Base-by-base conservation (phyloP, 2,797 vertebrate species). In the Platalea minor region DNA sequence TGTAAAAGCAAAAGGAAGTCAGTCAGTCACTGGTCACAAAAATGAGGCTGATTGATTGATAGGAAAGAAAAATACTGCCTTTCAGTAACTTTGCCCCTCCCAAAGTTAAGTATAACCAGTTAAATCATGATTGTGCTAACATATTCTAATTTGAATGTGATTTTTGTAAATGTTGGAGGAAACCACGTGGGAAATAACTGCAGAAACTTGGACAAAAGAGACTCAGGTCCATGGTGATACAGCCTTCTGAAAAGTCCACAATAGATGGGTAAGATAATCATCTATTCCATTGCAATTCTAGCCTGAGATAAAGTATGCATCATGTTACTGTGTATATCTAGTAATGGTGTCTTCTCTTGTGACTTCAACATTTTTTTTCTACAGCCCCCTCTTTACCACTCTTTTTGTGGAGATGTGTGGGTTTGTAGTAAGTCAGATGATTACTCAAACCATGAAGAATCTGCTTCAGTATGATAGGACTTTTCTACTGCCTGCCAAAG, bases 31-130 rank as follows among this genome's bases (percentile, higher is more conserved):
- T 72, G 31, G n/a, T 76, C 37, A 77, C 12, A 77, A 76, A 92
- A 97, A 51, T 37, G 17, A 67, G 25, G 11, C 24, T 73, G 37
- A 39, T 39, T 39, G 37, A 39, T 39, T 39, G 37, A 67, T 2
- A 59, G 35, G 41, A 77, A 92, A 64, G 43, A 73, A 74, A 93
- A 79, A 70, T 53, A 19, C 8, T 53, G 11, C 15, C 18, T 54
- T 86, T 95, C 29, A 39, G 24, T 86, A 80, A 88, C 26, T 85
- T 93, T 81, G 10, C 12, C 20, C 10, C n/a, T 92, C 31, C 14
- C 28, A 43, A 78, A 82, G 16, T 51, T 59, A 74, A 74, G 29
- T 73, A 41, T 57, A 82, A 45, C 25, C 25, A 33, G 23, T 73
- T 43, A 86, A 39, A 67, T 63, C 76, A 69, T 33, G 10, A 46